Evolutionary conservation across 2,113 vertebrate genomes (phyloP).

Genomic region (Mirounga angustirostris): DNA sequence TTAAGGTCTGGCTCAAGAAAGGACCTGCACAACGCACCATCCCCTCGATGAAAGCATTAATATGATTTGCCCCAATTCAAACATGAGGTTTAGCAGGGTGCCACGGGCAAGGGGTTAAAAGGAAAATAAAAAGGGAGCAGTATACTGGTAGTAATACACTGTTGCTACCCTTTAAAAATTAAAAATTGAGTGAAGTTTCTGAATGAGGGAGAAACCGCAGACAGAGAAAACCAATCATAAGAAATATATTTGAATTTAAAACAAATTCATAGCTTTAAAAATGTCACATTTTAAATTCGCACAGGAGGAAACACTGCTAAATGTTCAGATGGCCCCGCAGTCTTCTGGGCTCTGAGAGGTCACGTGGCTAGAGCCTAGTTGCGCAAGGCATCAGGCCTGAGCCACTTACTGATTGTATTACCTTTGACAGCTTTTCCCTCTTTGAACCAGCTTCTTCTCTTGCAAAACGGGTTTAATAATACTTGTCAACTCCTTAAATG

Average conservation of each 20-base stretch:
- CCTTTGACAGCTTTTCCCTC: constrained; percentile 75
- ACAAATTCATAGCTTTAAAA: constrained; percentile 35
- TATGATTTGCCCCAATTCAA: not conserved
- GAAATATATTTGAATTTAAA: constrained; percentile 15
- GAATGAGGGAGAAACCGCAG: constrained; percentile 6
- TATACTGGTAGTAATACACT: not conserved
- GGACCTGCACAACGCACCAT: not conserved
- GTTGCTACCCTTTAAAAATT: constrained; percentile 15
- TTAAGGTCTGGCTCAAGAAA: not conserved
- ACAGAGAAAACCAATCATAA: constrained; percentile 43
- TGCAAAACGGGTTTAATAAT: constrained; percentile 83
- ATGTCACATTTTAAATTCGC: constrained; percentile 11
- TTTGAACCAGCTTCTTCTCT: constrained; percentile 77
- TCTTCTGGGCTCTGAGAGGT: not conserved
- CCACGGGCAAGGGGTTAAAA: not conserved
- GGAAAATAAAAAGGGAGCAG: not conserved
- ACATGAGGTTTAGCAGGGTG: not conserved
- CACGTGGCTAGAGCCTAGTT: not conserved
- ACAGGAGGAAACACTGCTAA: not conserved
- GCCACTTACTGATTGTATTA: constrained; percentile 55
- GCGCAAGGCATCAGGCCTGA: constrained; percentile 44
- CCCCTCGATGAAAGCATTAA: not conserved
- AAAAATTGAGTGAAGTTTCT: constrained; percentile 13
- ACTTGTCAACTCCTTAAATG: constrained; percentile 82
- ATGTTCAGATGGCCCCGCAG: not conserved